These are phyloP conservation scores for Chromis chromis DNA, from an alignment of 2,797 vertebrate genomes.

Conservation along the genomic window DNA sequence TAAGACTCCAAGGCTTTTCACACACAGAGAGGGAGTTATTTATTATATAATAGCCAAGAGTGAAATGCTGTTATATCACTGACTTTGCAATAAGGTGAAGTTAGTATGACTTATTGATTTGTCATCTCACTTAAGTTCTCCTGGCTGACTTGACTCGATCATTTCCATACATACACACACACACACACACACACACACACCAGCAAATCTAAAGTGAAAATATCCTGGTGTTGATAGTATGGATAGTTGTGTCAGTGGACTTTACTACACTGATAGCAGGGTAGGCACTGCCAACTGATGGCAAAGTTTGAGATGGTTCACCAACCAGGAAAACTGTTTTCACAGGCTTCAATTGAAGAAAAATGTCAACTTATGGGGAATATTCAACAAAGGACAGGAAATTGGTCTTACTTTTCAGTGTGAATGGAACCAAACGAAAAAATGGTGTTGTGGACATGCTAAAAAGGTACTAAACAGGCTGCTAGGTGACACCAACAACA, in stretches of 20 bases:
- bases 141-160: conserved; percentile 9
- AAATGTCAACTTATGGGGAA: no score
- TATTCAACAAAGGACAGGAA: neutral
- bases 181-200: neutral
- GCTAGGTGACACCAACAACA: no score
- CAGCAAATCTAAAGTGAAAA: conserved; percentile 3
- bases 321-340: neutral
- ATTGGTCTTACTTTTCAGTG: neutral
- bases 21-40: conserved; percentile 37
- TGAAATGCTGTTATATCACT: conserved; percentile 36
- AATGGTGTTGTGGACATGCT: no score
- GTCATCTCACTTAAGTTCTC: conserved; percentile 31
- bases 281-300: no score
- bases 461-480: no score
- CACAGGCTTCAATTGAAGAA: conserved; percentile 7
- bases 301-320: no score
- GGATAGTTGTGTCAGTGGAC: neutral
- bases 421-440: no score
- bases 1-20: conserved; percentile 38
- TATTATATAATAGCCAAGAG: conserved; percentile 41
- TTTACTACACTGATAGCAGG: neutral
- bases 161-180: neutral
- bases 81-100: conserved; percentile 33
- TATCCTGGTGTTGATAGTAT: neutral
- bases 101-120: conserved; percentile 45